phyloP scores from a whole-genome alignment of 2,113 vertebrate genomes.

The Apistogramma diplotaenia region DNA sequence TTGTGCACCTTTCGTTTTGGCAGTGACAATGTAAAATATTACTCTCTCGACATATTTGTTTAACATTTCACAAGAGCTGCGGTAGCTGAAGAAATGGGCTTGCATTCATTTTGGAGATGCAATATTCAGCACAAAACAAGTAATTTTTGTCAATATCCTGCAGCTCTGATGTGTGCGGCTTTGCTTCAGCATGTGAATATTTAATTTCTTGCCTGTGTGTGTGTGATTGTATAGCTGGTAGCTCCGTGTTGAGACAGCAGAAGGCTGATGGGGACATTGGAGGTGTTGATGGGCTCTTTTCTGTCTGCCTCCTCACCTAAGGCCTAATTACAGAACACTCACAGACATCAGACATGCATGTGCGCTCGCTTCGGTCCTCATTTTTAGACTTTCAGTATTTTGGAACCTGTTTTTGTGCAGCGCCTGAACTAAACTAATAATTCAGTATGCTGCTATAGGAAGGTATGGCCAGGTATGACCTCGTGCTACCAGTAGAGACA shows the following conservation, averaged over 20 bases:
- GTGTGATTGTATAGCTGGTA: neutral
- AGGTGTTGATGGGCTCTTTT: slow-evolving; percentile 31
- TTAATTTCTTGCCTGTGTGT: neutral
- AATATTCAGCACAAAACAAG: slow-evolving; percentile 20
- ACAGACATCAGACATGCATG: neutral
- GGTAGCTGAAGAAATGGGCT: neutral
- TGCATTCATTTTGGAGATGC: neutral
- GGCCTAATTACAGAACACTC: slow-evolving; percentile 12
- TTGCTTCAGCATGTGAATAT: neutral
- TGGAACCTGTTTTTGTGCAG: neutral
- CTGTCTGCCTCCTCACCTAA: slow-evolving; percentile 11
- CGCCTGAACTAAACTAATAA: neutral
- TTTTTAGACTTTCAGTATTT: neutral
- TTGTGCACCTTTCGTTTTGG: neutral
- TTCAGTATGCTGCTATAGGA: neutral
- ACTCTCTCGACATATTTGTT: neutral
- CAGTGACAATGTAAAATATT: neutral
- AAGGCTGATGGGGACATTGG: slow-evolving; percentile 38
- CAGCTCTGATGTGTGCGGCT: neutral
- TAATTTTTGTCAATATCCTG: slow-evolving; percentile 13
- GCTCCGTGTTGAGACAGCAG: slow-evolving; percentile 32
- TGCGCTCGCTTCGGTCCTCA: neutral
- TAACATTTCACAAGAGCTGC: neutral
- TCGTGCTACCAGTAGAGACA: no score
- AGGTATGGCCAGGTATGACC: neutral